Evolutionary conservation across 2,113 vertebrate species (phyloP).

Genomic region (Promerops cafer): DNA sequence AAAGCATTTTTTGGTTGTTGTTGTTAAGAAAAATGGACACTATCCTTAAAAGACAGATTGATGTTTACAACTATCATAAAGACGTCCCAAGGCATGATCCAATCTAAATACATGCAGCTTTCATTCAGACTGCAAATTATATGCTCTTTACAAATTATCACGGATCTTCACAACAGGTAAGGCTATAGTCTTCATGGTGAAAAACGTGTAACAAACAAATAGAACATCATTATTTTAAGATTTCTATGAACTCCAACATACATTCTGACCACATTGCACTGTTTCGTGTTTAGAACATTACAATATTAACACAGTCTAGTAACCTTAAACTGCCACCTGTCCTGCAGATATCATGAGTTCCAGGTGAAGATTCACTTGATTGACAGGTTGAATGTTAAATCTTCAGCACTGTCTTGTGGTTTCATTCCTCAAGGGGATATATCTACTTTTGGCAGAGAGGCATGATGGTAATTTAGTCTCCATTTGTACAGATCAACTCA

Average conservation of each 20-base stretch:
- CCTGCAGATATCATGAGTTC: not conserved
- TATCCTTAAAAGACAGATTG: not conserved
- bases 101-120: not conserved
- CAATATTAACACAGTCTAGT: not conserved
- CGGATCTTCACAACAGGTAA: not conserved
- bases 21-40: not conserved
- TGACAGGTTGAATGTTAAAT: not conserved
- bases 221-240: not conserved
- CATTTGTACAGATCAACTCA: not conserved
- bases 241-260: not conserved
- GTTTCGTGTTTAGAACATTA: not conserved
- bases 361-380: not conserved
- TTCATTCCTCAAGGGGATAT: not conserved
- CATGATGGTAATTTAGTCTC: not conserved
- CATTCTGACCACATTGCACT: not conserved
- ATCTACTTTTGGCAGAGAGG: not conserved
- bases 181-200: not conserved
- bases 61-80: not conserved
- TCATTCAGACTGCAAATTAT: not conserved
- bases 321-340: not conserved
- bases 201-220: not conserved
- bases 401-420: not conserved
- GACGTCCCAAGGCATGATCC: not conserved
- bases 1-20: not conserved
- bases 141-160: not conserved